Conservation (phyloP, 2,797 vertebrate genomes). For the Enteromius fasciolatus region DNA sequence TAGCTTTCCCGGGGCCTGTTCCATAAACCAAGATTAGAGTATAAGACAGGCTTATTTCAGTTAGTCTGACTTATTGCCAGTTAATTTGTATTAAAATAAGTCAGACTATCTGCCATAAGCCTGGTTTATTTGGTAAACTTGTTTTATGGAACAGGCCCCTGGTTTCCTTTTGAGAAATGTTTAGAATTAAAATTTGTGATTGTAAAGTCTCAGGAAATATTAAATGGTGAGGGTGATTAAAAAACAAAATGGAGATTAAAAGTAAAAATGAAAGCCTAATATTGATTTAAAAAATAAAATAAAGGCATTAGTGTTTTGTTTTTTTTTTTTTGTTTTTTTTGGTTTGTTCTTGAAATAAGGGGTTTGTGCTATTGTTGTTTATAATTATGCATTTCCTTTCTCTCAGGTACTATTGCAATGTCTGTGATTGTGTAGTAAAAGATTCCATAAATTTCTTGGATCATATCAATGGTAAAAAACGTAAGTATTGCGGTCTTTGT, state of each 20-base stretch:
- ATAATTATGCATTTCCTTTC: background rate
- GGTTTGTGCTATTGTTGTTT: background rate
- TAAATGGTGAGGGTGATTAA: background rate
- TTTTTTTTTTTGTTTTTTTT: background rate
- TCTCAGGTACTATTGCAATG: conserved; percentile 94
- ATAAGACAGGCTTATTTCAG: too few species aligned
- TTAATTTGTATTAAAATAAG: too few species aligned
- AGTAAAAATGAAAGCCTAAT: background rate
- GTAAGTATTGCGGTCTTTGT: conserved; percentile 77
- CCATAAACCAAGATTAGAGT: too few species aligned
- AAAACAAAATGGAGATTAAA: background rate
- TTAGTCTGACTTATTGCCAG: too few species aligned
- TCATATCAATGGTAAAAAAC: conserved; percentile 99
- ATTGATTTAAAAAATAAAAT: background rate
- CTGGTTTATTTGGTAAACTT: too few species aligned
- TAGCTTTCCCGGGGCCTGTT: too few species aligned
- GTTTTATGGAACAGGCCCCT: too few species aligned
- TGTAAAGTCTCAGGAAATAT: background rate
- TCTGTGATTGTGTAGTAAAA: conserved; percentile 97
- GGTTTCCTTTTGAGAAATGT: background rate
- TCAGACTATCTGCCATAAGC: too few species aligned
- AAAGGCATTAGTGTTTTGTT: background rate
- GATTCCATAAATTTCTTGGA: conserved; percentile 98
- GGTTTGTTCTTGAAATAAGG: too few species aligned
- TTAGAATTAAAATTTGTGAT: background rate